A percentile compares a stretch with the other conserved stretches of the same genome.
phyloP scores from a whole-genome alignment of 2,113 vertebrate species.

The Diadophis punctatus region DNA sequence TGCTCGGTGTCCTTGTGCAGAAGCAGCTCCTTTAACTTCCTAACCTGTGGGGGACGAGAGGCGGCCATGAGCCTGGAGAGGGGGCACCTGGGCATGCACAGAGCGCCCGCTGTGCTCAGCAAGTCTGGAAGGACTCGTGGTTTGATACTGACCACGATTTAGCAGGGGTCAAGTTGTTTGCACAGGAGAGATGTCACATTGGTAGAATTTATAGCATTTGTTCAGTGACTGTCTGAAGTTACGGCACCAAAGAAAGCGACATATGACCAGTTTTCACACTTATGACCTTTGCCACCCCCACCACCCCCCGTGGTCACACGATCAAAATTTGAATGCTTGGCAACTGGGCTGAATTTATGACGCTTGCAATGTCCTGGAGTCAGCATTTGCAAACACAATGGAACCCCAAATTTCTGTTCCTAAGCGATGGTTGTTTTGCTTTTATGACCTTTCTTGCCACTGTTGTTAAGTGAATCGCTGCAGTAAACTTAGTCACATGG shows the following conservation, averaged over 20 bases:
- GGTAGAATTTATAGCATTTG: too few species aligned
- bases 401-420: background rate
- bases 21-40: conserved; percentile 66
- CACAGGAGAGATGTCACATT: too few species aligned
- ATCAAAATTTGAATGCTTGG: background rate
- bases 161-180: background rate
- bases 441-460: background rate
- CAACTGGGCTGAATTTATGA: background rate
- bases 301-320: fast-evolving
- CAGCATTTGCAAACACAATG: background rate
- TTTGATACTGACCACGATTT: background rate
- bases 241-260: background rate
- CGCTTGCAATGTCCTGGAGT: too few species aligned
- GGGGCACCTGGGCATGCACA: background rate
- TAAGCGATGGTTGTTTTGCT: background rate
- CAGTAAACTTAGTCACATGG: too few species aligned
- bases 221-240: background rate
- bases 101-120: background rate
- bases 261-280: background rate
- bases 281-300: background rate
- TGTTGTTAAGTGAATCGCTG: background rate
- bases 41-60: conserved; percentile 54
- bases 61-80: background rate
- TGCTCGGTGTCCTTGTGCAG: conserved; percentile 64
- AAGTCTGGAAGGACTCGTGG: too few species aligned